Evolutionary conservation across 2,113 vertebrate genomes (phyloP).

Genomic region (Sardina pilchardus): DNA sequence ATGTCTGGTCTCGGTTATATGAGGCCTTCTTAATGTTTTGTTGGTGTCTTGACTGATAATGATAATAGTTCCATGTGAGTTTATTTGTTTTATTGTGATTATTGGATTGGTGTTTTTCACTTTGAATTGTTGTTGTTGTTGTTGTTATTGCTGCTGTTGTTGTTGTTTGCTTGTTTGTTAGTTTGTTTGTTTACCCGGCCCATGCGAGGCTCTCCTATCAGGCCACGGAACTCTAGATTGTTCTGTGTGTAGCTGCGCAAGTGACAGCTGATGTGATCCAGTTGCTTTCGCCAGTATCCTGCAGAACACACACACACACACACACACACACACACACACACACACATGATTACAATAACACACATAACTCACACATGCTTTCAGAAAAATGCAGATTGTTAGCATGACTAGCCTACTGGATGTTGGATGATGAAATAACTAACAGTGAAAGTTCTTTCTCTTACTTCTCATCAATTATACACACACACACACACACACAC

Average conservation of each 20-base stretch:
- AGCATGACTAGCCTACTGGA: too few species aligned
- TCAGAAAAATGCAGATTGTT: too few species aligned
- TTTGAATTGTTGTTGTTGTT: background rate
- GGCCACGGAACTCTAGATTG: conserved; percentile 82
- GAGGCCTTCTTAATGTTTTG: background rate
- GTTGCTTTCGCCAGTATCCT: conserved; percentile 95
- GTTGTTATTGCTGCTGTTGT: conserved; percentile 68
- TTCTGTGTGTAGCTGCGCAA: conserved; percentile 89
- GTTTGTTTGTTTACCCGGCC: conserved; percentile 77
- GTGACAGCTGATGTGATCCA: conserved; percentile 92
- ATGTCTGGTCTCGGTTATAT: background rate
- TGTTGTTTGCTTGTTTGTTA: too few species aligned
- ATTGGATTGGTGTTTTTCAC: background rate
- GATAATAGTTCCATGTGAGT: too few species aligned
- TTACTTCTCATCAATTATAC: conserved; percentile 77
- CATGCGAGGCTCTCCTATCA: conserved; percentile 89
- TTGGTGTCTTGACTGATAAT: too few species aligned
- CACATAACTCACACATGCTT: background rate
- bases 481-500: background rate
- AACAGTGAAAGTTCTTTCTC: conserved; percentile 17
- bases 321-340: background rate
- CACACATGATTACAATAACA: background rate
- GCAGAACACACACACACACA: conserved; percentile 25
- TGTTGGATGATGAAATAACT: too few species aligned
- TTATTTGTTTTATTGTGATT: background rate